Percentiles rank a stretch among this genome's conserved stretches.
phyloP scores from a whole-genome alignment of 1,140 invertebrate species.

The Drosophila ogumai region DNA sequence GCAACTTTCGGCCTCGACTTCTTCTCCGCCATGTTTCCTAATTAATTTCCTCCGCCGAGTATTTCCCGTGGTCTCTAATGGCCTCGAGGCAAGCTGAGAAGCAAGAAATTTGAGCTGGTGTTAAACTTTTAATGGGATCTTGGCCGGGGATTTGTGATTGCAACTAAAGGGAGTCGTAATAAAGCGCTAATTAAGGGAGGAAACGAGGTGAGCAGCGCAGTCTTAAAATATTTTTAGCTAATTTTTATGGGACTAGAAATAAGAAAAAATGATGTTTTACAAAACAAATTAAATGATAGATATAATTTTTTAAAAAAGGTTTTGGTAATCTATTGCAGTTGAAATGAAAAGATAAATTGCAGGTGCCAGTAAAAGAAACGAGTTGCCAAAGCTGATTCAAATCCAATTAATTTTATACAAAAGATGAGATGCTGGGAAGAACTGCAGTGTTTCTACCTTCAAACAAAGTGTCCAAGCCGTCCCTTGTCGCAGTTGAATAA shows the following conservation, averaged over 20 bases:
- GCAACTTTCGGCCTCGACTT: slow-evolving; percentile 22
- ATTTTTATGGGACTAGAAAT: background rate
- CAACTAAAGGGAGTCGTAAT: slow-evolving; percentile 8
- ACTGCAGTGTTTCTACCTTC: background rate
- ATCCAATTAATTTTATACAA: slow-evolving; percentile 7
- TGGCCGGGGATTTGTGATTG: slow-evolving; percentile 31
- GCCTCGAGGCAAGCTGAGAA: slow-evolving; percentile 21
- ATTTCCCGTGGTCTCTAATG: slow-evolving; percentile 33
- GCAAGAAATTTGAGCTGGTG: slow-evolving; percentile 21
- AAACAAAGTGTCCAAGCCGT: background rate
- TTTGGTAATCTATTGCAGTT: background rate
- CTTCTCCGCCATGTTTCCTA: slow-evolving; percentile 32
- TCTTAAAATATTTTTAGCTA: background rate
- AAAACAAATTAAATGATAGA: background rate
- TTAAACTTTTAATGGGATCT: slow-evolving; percentile 50
- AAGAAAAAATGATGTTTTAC: background rate
- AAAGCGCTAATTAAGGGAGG: slow-evolving; percentile 8
- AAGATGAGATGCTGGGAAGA: background rate
- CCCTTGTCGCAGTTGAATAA: slow-evolving; percentile 7
- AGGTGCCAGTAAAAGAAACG: background rate
- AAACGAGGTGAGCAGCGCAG: background rate
- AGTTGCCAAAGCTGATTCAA: background rate
- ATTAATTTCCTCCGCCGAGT: slow-evolving; percentile 37
- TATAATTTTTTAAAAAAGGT: background rate
- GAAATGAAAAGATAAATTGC: background rate